Evolutionary conservation across 2,888 invertebrate genomes (phyloP).

Genomic region (Amaurobius ferox): DNA sequence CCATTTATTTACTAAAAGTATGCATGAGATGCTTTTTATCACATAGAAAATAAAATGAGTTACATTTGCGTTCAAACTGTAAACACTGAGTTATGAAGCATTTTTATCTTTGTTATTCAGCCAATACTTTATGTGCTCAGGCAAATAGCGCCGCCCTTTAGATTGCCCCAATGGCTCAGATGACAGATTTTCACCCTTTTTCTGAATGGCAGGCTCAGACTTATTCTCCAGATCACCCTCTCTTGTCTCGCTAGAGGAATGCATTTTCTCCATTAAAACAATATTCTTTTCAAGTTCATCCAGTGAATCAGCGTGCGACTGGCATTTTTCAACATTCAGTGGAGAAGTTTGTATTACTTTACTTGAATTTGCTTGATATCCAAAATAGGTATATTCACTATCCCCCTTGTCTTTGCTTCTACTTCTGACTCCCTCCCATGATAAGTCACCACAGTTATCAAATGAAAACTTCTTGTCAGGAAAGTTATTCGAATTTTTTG

Average conservation of each 20-base stretch:
- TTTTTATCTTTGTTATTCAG: background rate
- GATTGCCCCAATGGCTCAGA: background rate
- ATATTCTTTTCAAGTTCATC: slow-evolving; percentile 6
- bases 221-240: background rate
- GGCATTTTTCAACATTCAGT: background rate
- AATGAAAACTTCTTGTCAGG: background rate
- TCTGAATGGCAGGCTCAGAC: background rate
- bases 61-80: too few species aligned
- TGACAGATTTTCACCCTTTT: background rate
- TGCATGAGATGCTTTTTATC: too few species aligned
- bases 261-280: background rate
- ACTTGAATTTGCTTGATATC: background rate
- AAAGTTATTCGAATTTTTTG: background rate
- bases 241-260: background rate
- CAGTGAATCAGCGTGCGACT: background rate
- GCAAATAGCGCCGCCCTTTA: slow-evolving; percentile 1
- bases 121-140: slow-evolving; percentile 10
- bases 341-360: background rate
- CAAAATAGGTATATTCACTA: background rate
- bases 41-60: too few species aligned
- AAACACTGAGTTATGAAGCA: background rate
- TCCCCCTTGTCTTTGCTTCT: background rate
- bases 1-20: too few species aligned
- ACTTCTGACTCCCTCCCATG: background rate
- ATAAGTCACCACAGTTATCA: background rate